A percentile compares a stretch with the other conserved stretches of the same genome.
Conservation (phyloP, 2,113 vertebrate genomes). For the human region GRCh38 chr11:83139501-83140000, state of each 20-base stretch:
- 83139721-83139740: background rate
- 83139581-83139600: background rate
- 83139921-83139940: background rate
- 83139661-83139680: background rate
- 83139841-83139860: background rate
- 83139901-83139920: background rate
- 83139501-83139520: background rate
- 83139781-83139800: background rate
- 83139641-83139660: background rate
- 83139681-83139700: background rate
- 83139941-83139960: background rate
- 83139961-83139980: background rate
- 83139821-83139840: conserved; percentile 23
- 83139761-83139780: background rate
- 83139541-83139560: background rate
- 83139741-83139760: background rate
- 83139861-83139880: background rate
- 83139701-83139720: background rate
- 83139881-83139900: background rate
- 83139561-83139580: background rate
- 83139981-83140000: background rate
- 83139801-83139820: background rate
- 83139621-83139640: background rate
- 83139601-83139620: background rate
- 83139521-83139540: background rate